Evolutionary conservation across 2,797 vertebrate genomes (phyloP), one percentile per base, ranked within the genome.

Genomic region (Siniperca undulata): DNA sequence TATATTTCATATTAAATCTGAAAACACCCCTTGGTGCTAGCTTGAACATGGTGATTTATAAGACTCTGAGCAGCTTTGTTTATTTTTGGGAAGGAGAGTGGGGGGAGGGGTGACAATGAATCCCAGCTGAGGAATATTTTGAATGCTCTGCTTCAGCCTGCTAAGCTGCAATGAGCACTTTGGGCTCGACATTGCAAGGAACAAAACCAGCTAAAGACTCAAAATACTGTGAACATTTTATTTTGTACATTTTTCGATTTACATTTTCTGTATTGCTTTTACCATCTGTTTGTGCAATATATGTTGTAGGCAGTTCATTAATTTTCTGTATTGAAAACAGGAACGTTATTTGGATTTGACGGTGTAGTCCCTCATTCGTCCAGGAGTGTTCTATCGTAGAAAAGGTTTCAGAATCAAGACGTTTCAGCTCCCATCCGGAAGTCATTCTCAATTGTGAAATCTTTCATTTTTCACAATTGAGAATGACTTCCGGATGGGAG

Each of bases 31-130:
- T 30, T 4, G 13, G 53, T 56, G 64, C 77, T 55, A 46, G 52
- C n/a, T 17, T 7, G 27, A 66, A 68, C 36, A 22, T 0, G 2
- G 74, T 50, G 59, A 87, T 87, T 86, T 74, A 81, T 83, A 70
- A 79, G 55, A 52, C 55, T 64, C 48, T 0, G 6, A 77, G 56
- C 55, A 36, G 72, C 61, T 70, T 34, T 61, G 74, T 87, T 88
- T 88, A 44, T 82, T 74, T 84, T 80, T 42, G 10, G 12, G 50
- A 55, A 60, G 40, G 40, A 27, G 58, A 69, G 70, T 1, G 30
- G 30, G 30, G 30, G 13, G 42, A 78, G 50, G 24, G 38, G 50
- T 46, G 74, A 81, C 68, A 72, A 78, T 75, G 66, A 77, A 80
- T 74, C 70, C 46, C 44, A 60, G 58, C 52, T 70, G 7, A 62